Base-by-base conservation (phyloP, 2,888 invertebrate species). In the Drosophila glabriapex region DNA sequence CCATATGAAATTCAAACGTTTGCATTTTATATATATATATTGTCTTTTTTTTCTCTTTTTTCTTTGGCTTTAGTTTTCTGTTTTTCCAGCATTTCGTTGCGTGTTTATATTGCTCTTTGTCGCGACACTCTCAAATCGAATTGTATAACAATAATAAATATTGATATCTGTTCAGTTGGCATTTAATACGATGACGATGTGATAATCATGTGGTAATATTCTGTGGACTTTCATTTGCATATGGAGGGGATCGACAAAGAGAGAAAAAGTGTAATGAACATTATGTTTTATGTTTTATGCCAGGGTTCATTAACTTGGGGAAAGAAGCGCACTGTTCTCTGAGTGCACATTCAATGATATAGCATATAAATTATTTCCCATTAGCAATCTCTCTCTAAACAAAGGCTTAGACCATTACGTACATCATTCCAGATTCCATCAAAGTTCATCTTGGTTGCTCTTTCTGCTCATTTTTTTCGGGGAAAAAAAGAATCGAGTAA, bases 71-170 rank as follows among this genome's bases (percentile, higher is more conserved):
- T 33, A 28, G 55, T 75, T 66, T 59, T 63, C 53, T 65, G 66
- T 81, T 79, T 73, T 72, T 73, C 10, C 60, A 58, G 50, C 59
- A 69, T 52, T 76, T 75, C 59, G 55, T 50, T 62, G 54, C 64
- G 59, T 89, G 72, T 85, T 84, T 85, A 80, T 68, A 55, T 83
- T 73, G 73, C 67, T 69, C 80, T 78, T 70, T 49, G 66, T 68
- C 76, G 78, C 79, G 72, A 67, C 83, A 55, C 60, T 60, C 60
- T 49, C 55, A 33, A 68, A 76, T 71, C 61, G 72, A 68, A 58
- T 68, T 68, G 61, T 43, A 49, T 16, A 25, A 46, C 46, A 75
- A 77, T 75, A 74, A 80, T 74, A 55, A 71, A 80, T 73, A 77
- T 74, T 76, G 80, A 75, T 61, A 71, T 68, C 46, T 33, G 61